These are phyloP conservation scores for Pemphigus obesinymphae DNA, from an alignment of 1,140 invertebrate genomes.

Conservation along the genomic window DNA sequence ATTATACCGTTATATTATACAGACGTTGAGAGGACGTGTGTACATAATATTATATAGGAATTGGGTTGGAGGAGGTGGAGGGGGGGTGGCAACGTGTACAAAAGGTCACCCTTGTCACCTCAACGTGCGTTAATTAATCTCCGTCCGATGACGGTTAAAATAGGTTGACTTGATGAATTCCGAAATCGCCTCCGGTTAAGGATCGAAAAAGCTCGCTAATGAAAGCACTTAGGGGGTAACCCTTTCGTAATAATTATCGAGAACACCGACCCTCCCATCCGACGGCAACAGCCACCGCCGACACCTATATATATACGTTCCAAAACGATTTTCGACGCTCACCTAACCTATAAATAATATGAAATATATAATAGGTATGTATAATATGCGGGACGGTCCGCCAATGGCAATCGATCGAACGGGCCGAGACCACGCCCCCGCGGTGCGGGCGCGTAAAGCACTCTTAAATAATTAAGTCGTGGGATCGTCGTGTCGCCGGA, in stretches of 20 bases:
- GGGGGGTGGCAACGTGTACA: no score
- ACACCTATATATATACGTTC: not conserved
- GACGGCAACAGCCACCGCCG: not conserved
- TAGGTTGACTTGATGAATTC: slow-evolving; percentile 40
- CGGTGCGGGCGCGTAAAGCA: not conserved
- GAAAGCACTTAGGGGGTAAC: slow-evolving; percentile 40
- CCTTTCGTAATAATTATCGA: slow-evolving; percentile 34
- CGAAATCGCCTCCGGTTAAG: slow-evolving; percentile 38
- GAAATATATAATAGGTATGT: no score
- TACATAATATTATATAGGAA: no score
- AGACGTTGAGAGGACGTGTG: no score
- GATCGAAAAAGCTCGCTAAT: slow-evolving; percentile 33
- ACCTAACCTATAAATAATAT: no score
- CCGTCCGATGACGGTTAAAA: slow-evolving; percentile 25
- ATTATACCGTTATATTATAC: no score
- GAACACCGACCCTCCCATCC: not conserved
- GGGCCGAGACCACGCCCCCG: slow-evolving; percentile 3
- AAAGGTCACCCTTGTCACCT: no score
- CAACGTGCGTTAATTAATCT: slow-evolving; percentile 28
- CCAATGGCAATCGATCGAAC: slow-evolving; percentile 3
- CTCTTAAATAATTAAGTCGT: slow-evolving; percentile 35
- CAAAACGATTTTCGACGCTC: not conserved
- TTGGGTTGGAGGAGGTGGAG: no score
- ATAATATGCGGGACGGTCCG: not conserved
- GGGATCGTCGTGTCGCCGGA: not conserved